Conservation (phyloP, 2,888 invertebrate genomes). For the Meganola albula region DNA sequence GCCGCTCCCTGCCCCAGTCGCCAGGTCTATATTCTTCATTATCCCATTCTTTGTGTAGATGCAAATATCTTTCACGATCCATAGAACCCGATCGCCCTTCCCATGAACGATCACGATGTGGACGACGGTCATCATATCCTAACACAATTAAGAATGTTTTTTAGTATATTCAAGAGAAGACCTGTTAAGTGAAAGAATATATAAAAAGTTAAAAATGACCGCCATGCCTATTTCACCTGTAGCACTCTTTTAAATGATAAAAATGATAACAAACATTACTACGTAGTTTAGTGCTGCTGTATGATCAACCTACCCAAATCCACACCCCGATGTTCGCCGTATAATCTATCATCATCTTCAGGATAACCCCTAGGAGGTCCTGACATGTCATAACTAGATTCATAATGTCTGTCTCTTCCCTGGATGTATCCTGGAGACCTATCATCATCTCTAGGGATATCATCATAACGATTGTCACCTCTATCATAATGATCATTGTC, state of each 20-base stretch:
- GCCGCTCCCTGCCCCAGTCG: constrained; percentile 70
- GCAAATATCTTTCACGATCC: constrained; percentile 69
- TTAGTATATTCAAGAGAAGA: too few species aligned
- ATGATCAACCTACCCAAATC: constrained; percentile 53
- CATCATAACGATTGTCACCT: constrained; percentile 65
- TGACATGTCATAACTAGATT: constrained; percentile 62
- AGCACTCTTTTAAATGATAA: too few species aligned
- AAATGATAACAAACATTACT: too few species aligned
- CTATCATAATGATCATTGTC: constrained; percentile 71
- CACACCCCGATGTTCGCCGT: constrained; percentile 65
- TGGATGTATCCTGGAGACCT: constrained; percentile 65
- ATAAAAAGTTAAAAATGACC: too few species aligned
- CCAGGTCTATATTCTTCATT: constrained; percentile 75
- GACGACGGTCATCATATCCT: constrained; percentile 73
- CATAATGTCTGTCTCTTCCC: constrained; percentile 68
- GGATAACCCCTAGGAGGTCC: constrained; percentile 70
- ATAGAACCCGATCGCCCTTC: constrained; percentile 69
- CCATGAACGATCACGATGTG: constrained; percentile 76
- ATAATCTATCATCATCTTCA: constrained; percentile 74
- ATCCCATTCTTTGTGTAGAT: constrained; percentile 73
- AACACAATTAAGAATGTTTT: constrained; percentile 10
- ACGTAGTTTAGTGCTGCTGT: not conserved
- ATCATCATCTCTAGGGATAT: constrained; percentile 62
- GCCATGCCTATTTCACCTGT: too few species aligned
- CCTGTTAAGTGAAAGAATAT: too few species aligned